phyloP scores from a whole-genome alignment of 2,888 invertebrate genomes.

The Ophioninae sp. region DNA sequence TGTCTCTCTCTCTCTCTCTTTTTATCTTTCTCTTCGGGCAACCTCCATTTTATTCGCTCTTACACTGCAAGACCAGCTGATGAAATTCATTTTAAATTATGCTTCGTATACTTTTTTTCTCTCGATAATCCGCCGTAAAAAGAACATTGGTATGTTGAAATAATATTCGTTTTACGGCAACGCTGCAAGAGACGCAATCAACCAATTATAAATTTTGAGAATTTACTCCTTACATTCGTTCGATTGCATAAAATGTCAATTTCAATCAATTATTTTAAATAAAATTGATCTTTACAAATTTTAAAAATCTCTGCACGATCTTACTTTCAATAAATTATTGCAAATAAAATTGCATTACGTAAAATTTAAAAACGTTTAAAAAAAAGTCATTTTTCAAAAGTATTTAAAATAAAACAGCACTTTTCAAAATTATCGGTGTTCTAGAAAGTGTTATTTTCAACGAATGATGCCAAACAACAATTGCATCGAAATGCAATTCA shows the following conservation, averaged over 20 bases:
- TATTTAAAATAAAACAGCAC: not conserved
- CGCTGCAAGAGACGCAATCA: not conserved
- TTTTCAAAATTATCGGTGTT: not conserved
- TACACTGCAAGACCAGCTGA: conserved; percentile 39
- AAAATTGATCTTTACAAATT: not conserved
- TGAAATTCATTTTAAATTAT: conserved; percentile 32
- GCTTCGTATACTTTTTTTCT: conserved; percentile 2
- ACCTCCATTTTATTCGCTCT: conserved; percentile 14
- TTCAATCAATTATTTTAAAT: not conserved
- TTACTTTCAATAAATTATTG: too few species aligned
- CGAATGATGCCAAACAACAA: too few species aligned
- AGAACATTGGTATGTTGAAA: not conserved
- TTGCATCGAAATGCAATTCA: too few species aligned
- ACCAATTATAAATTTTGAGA: too few species aligned
- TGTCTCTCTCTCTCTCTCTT: conserved; percentile 14
- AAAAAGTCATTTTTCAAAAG: not conserved
- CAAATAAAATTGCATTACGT: too few species aligned
- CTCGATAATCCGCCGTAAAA: not conserved
- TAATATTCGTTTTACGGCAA: too few species aligned
- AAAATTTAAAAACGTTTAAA: not conserved
- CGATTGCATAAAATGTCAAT: too few species aligned
- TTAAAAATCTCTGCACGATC: not conserved
- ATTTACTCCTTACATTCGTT: too few species aligned
- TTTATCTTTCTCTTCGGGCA: conserved; percentile 3
- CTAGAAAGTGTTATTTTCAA: not conserved